Conservation (phyloP, 2,888 invertebrate genomes). For the Ctenicera cuprea region DNA sequence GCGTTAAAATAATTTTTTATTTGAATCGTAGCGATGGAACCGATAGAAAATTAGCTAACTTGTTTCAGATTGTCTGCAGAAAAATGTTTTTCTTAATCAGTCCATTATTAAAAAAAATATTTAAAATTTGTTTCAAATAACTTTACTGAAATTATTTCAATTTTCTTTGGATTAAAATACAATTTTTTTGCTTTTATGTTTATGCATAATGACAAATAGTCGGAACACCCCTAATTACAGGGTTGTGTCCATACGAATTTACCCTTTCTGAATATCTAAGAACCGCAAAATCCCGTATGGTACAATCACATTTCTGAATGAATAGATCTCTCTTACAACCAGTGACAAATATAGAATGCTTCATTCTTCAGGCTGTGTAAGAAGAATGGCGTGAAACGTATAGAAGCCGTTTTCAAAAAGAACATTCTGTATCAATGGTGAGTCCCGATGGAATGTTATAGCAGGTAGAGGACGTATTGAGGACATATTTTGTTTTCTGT, state of each 20-base stretch:
- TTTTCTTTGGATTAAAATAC: too few relatives aligned
- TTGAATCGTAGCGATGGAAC: too few relatives aligned
- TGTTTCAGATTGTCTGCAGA: too few relatives aligned
- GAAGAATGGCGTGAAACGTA: constrained; percentile 59
- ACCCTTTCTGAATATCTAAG: constrained; percentile 18
- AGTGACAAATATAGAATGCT: constrained; percentile 66
- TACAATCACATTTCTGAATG: constrained; percentile 32
- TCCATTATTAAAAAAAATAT: too few relatives aligned
- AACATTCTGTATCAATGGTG: constrained; percentile 71
- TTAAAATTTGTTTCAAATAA: too few relatives aligned
- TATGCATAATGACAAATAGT: too few relatives aligned
- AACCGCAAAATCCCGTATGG: constrained; percentile 20
- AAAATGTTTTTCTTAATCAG: too few relatives aligned
- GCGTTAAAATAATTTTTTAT: too few relatives aligned
- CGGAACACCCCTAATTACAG: constrained; percentile 1
- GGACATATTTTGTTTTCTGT: constrained; percentile 70
- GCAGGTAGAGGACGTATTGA: constrained; percentile 64
- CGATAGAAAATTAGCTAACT: too few relatives aligned
- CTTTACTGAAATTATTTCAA: too few relatives aligned
- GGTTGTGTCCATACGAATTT: neutral
- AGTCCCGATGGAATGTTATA: constrained; percentile 68
- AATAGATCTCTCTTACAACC: constrained; percentile 48
- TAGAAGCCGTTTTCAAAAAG: constrained; percentile 65
- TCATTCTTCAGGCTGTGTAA: constrained; percentile 61
- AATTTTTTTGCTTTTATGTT: too few relatives aligned